phyloP scores from a whole-genome alignment of 2,888 invertebrate species.

The Drosophila hawaiiensis region DNA sequence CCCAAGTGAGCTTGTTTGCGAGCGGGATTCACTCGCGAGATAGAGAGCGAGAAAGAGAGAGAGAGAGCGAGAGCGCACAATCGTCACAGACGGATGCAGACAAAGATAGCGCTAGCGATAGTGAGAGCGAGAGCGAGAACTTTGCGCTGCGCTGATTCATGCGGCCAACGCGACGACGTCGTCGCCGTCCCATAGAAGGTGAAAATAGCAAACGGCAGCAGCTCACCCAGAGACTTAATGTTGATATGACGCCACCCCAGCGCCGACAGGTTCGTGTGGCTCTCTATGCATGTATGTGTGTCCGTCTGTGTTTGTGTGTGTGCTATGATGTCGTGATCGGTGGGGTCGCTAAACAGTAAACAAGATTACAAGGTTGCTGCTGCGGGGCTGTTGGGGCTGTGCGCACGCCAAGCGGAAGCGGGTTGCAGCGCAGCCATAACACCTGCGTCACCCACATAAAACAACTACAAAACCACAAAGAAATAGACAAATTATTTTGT shows the following conservation, averaged over 20 bases:
- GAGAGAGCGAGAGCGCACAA: constrained; percentile 17
- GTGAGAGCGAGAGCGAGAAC: constrained; percentile 15
- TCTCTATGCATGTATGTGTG: constrained; percentile 6
- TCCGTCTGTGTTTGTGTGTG: constrained; percentile 14
- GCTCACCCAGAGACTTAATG: constrained; percentile 61
- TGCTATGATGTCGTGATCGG: constrained; percentile 60
- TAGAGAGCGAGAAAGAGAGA: constrained; percentile 16
- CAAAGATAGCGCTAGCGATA: constrained; percentile 37
- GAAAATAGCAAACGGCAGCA: constrained; percentile 70
- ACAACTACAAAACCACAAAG: constrained; percentile 2
- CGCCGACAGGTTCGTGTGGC: constrained; percentile 64
- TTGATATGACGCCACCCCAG: constrained; percentile 78
- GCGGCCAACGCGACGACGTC: constrained; percentile 71
- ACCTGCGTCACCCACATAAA: constrained; percentile 59
- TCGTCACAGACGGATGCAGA: constrained; percentile 34
- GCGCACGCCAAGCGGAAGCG: constrained; percentile 80
- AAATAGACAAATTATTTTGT: constrained; percentile 45
- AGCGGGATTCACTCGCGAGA: constrained; percentile 67
- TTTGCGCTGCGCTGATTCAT: constrained; percentile 72
- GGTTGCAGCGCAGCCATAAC: constrained; percentile 44
- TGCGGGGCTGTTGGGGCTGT: constrained; percentile 58
- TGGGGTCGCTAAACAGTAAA: constrained; percentile 80
- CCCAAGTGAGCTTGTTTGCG: constrained; percentile 51
- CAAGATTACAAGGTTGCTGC: constrained; percentile 80
- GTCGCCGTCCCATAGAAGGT: constrained; percentile 70